Base-by-base conservation (phyloP, 2,113 vertebrate genomes). In the Nycticebus coucang region DNA sequence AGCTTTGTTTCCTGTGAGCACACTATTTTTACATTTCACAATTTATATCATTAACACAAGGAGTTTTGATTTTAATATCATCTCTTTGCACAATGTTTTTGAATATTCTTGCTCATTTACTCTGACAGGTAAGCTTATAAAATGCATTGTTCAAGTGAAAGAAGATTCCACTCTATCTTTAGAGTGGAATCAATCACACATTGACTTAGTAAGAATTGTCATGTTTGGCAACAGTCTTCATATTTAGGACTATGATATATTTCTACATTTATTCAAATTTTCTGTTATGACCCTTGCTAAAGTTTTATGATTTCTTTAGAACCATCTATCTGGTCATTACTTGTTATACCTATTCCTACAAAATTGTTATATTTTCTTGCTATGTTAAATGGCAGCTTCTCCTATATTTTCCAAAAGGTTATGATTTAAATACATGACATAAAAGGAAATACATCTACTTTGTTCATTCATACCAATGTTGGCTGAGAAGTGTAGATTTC, bases 251-350 rank as follows among this genome's bases (percentile, higher is more conserved):
- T 2, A 35, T 77, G 33, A 62, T 91, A 14, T 71, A 87, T 95
- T 75, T 95, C 66, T 93, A 21, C 78, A 90, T 83, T 95, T 95
- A 95, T 64, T 89, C 55, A 91, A 80, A 62, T 96, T 97, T 94
- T 69, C 80, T 89, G 94, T 96, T 86, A 95, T 93, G 80, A 84
- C 55, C 71, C 19, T 92, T 69, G 45, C 53, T 72, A 80, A 95
- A 95, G 79, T 87, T 97, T 95, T 94, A 94, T 87, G 86, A 81
- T 89, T 96, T 97, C 55, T 94, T 96, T 59, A 96, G 89, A 87
- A 57, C 57, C 75, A 79, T 50, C 8, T 50, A 78, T 91, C 57
- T 83, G 57, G 86, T 92, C 87, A 94, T 96, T 82, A 64, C 72
- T 83, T 62, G 35, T 84, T 96, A 81, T 0, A 82, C 64, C 59